Base-by-base conservation (phyloP, 2,797 vertebrate species). In the Gobionotothen gibberifrons region DNA sequence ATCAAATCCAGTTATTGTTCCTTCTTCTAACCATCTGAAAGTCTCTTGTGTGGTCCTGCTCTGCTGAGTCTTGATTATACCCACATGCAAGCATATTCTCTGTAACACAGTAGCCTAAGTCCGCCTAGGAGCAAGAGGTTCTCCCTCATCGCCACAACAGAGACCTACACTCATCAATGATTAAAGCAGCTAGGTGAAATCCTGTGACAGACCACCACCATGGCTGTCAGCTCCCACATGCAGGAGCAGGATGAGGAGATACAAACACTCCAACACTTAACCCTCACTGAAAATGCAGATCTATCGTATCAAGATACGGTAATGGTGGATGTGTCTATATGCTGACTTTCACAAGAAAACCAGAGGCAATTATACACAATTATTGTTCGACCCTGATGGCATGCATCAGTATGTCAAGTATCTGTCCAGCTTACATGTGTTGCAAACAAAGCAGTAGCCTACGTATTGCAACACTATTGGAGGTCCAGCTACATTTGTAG, bases 101-200 rank as follows among this genome's bases (percentile, higher is more conserved):
- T 74, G 40, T 79, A 62, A 4, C 73, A 56, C 60, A 80, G 63
- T 72, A 76, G 26, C 54, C 82, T 29, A 65, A 43, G 78, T 59
- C 74, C 78, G 60, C 68, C 75, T 64, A 60, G 62, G 49, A 55
- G 72, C 70, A 56, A 74, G 82, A 74, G 13, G 46, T 69, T 85
- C 47, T 44, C 64, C 71, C 77, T 76, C 57, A 21, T 47, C 83
- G 72, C 69, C 60, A 6, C 26, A 29, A 71, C 44, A 36, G 69
- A 58, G 77, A 72, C 74, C 64, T 47, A 72, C 79, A 69, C 81
- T 88, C 79, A 71, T 65, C 69, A 77, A 66, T 73, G 77, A 87
- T 92, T 89, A 74, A 83, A 84, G 72, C 16, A 44, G 72, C 66
- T 40, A 77, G 76, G 83, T 87, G 62, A 89, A 74, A 74, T 74